Conservation (phyloP, 1,140 invertebrate species). For the Caenorhabditis inopinata region DNA sequence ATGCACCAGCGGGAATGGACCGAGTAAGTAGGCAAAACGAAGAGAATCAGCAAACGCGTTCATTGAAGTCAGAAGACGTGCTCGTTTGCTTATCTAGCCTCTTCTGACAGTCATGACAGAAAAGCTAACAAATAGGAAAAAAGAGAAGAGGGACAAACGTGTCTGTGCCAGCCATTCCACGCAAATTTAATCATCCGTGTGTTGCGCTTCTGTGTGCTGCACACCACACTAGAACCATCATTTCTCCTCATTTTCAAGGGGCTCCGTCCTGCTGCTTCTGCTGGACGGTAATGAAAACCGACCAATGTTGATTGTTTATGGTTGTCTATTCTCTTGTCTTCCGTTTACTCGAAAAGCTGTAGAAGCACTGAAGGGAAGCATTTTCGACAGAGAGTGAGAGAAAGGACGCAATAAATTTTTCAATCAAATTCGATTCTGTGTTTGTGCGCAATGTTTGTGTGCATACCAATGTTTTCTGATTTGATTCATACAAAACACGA, state of each 20-base stretch:
- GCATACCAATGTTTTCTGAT: not conserved
- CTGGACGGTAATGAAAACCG: conserved; percentile 27
- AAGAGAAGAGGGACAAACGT: not conserved
- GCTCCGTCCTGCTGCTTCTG: not conserved
- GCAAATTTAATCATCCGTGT: conserved; percentile 31
- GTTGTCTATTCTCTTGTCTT: conserved; percentile 1
- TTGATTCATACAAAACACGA: not conserved
- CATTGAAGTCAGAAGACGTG: not conserved
- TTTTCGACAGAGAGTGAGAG: not conserved
- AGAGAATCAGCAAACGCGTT: not conserved
- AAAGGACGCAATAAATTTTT: not conserved
- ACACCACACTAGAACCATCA: not conserved
- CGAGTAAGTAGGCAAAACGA: conserved; percentile 10
- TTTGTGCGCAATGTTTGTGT: not conserved
- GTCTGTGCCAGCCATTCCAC: conserved; percentile 15
- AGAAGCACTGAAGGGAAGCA: not conserved
- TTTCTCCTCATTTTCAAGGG: not conserved
- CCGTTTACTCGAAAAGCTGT: not conserved
- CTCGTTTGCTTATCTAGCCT: not conserved
- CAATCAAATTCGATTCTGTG: conserved; percentile 2
- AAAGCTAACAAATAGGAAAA: not conserved
- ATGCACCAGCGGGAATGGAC: conserved; percentile 25
- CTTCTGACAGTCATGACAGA: not conserved
- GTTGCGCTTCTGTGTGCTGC: conserved; percentile 8
- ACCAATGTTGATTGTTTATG: conserved; percentile 15